Percentiles rank a stretch among this genome's conserved stretches.
These are phyloP conservation scores for Drosophila nannoptera DNA, from an alignment of 1,140 invertebrate species.

Conservation along the genomic window DNA sequence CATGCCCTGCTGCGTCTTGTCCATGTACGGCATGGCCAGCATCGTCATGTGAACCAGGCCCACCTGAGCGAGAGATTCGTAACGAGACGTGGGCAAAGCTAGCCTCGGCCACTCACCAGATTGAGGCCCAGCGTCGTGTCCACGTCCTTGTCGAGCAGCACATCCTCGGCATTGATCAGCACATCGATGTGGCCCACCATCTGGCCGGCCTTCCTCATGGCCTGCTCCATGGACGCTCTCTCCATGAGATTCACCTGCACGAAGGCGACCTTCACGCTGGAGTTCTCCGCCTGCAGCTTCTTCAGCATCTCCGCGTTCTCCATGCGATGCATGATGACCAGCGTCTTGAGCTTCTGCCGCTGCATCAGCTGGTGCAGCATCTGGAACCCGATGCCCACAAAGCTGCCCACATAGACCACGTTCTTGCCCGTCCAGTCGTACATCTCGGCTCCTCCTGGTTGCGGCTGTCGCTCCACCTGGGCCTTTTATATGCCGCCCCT, in stretches of 20 bases:
- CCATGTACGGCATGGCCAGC: constrained; percentile 79
- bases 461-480: too few species aligned
- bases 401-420: constrained; percentile 67
- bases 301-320: constrained; percentile 73
- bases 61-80: constrained; percentile 42
- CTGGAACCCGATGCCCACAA: constrained; percentile 68
- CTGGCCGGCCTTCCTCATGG: constrained; percentile 55
- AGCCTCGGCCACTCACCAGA: constrained; percentile 47
- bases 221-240: constrained; percentile 56
- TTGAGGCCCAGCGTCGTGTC: constrained; percentile 70
- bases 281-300: constrained; percentile 62
- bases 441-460: constrained; percentile 42
- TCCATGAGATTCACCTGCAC: constrained; percentile 69
- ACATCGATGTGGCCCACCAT: constrained; percentile 69
- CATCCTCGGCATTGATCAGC: constrained; percentile 66
- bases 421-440: constrained; percentile 70
- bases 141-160: constrained; percentile 71
- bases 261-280: constrained; percentile 53
- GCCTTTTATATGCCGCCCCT: constrained; percentile 28
- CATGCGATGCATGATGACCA: constrained; percentile 66
- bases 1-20: constrained; percentile 81
- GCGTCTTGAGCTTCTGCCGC: constrained; percentile 59
- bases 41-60: constrained; percentile 65
- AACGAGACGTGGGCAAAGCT: too few species aligned
- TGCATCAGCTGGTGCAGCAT: constrained; percentile 67